Conservation (phyloP, 2,888 invertebrate species). For the Terebella lapidaria region DNA sequence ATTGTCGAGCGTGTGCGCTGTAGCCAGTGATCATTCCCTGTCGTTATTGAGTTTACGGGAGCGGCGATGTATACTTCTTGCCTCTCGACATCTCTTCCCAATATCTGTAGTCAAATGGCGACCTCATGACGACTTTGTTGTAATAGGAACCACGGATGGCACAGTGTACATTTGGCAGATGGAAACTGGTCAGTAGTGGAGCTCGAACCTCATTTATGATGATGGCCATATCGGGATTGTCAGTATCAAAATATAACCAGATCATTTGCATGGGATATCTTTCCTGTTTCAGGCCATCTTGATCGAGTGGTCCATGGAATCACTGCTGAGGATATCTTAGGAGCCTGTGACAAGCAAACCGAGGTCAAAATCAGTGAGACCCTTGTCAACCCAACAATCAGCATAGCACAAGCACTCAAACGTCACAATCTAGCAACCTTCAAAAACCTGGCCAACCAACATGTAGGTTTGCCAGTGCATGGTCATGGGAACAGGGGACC, state of each 20-base stretch:
- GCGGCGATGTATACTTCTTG: slow-evolving; percentile 89
- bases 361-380: slow-evolving; percentile 50
- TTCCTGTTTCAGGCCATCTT: slow-evolving; percentile 67
- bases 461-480: too few species aligned
- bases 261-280: background rate
- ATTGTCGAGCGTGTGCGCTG: slow-evolving; percentile 90
- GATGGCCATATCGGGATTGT: background rate
- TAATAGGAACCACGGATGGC: slow-evolving; percentile 94
- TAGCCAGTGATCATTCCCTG: slow-evolving; percentile 96
- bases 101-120: slow-evolving; percentile 94
- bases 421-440: slow-evolving; percentile 49
- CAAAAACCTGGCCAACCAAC: slow-evolving; percentile 48
- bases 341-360: slow-evolving; percentile 89
- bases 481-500: too few species aligned
- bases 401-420: slow-evolving; percentile 43
- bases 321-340: slow-evolving; percentile 90
- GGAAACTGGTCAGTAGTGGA: slow-evolving; percentile 81
- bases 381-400: slow-evolving; percentile 42
- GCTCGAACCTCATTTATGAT: too few species aligned
- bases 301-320: slow-evolving; percentile 93
- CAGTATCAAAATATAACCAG: background rate
- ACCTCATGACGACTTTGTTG: slow-evolving; percentile 94
- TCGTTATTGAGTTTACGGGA: slow-evolving; percentile 87
- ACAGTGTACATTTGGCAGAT: slow-evolving; percentile 99
- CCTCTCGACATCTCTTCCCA: slow-evolving; percentile 90